Evolutionary conservation across 2,888 invertebrate genomes (phyloP), one percentile per base, ranked within the genome.

Genomic region (Adineta ricciae): DNA sequence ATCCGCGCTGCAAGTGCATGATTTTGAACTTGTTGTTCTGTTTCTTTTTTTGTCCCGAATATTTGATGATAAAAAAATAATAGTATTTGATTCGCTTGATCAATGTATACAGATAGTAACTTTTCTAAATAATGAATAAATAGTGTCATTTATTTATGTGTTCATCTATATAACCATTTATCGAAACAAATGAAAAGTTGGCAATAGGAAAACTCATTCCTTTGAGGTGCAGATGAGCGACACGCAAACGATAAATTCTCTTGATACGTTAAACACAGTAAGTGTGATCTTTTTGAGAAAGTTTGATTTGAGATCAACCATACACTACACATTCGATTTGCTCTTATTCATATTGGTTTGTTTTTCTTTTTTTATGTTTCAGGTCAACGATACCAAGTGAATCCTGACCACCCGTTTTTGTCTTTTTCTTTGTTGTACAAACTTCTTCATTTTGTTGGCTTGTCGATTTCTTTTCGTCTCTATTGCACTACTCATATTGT

Each of bases 101-200:
- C 11, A 4, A 64, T 64, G 64, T 64, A 64, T 32, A 64, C 32
- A 54, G 27, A 32, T 0, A 64, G 64, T 36, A 16, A 64, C 32
- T 64, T 64, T 32, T 64, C 64, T 64, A 64, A 64, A 64, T 64
- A 64, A 64, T 64, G 64, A 64, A 64, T 64, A 64, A 64, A 64
- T 64, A 32, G 32, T 64, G 14, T 19, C 27, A 16, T 50, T 50
- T 50, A 50, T 16, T 16, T 16, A 52, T 21, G 14, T 27, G 50
- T 7, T 19, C 50, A 56, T 32, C 27, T 36, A 19, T 32, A 32
- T 64, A 27, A 64, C 9, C 64, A 64, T 32, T 64, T n/a, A 64
- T 27, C 64, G 64, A 11, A 46, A 64, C 27, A 64, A n/a, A 64
- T 32, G 64, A 27, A 64, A 32, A 64, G 32, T 64, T 64, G 64